Conservation (phyloP, 2,888 invertebrate species). For the Ophion costatus region DNA sequence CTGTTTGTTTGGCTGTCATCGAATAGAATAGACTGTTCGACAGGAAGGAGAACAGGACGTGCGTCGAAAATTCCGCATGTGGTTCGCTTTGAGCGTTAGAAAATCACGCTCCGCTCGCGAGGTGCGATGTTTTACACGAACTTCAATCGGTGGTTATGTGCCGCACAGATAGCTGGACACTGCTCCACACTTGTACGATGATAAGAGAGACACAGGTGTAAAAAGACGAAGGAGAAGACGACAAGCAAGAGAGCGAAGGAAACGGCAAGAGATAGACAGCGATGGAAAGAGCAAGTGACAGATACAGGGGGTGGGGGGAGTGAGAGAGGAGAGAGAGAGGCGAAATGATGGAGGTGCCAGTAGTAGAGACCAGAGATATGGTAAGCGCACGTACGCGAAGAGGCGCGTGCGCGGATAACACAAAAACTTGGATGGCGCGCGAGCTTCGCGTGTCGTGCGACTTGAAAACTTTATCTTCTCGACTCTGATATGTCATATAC, state of each 20-base stretch:
- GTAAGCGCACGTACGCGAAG: background rate
- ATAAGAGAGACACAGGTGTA: constrained; percentile 11
- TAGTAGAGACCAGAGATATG: constrained; percentile 2
- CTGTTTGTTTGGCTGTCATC: background rate
- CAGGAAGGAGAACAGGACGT: background rate
- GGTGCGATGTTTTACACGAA: constrained; percentile 5
- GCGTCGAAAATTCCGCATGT: constrained; percentile 26
- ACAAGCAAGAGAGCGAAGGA: background rate
- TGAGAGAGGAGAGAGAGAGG: background rate
- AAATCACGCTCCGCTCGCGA: constrained; percentile 22
- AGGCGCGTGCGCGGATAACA: constrained; percentile 48
- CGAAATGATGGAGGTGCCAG: background rate
- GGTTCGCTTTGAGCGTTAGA: constrained; percentile 37
- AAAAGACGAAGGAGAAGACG: background rate
- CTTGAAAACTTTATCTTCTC: background rate
- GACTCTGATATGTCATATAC: background rate
- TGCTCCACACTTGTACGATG: background rate
- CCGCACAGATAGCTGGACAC: background rate
- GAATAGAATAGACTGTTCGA: background rate
- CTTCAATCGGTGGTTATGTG: constrained; percentile 41
- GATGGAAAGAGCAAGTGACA: too few species aligned
- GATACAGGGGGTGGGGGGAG: background rate
- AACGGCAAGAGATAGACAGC: too few species aligned
- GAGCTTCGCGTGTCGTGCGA: background rate
- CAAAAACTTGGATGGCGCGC: constrained; percentile 35